Evolutionary conservation across 2,888 invertebrate genomes (phyloP).

Genomic region (Orthosia gracilis): DNA sequence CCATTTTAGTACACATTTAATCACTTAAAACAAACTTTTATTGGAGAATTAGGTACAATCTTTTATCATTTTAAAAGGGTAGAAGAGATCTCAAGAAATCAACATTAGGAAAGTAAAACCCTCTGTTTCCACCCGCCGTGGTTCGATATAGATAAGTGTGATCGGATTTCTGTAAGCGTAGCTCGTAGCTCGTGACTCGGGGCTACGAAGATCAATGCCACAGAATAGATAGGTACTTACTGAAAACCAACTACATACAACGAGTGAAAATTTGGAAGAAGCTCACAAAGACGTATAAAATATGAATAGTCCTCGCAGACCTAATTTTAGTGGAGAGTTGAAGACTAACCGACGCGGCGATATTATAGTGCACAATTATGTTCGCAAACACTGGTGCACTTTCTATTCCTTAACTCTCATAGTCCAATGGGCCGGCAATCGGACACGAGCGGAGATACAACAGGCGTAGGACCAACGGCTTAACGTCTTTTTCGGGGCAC

Average conservation of each 20-base stretch:
- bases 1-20: slow-evolving; percentile 11
- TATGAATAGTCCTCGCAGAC: too few relatives aligned
- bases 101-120: slow-evolving; percentile 26
- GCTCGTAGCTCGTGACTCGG: slow-evolving; percentile 47
- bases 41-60: slow-evolving; percentile 9
- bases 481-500: too few relatives aligned
- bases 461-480: too few relatives aligned
- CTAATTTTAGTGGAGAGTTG: too few relatives aligned
- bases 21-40: slow-evolving; percentile 22
- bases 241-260: not conserved
- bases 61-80: slow-evolving; percentile 25
- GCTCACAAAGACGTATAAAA: too few relatives aligned
- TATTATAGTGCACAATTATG: too few relatives aligned
- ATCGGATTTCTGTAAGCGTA: slow-evolving; percentile 58
- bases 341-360: too few relatives aligned
- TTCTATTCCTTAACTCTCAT: too few relatives aligned
- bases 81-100: slow-evolving; percentile 27
- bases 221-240: not conserved
- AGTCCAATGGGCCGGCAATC: too few relatives aligned
- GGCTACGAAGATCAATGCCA: slow-evolving; percentile 58
- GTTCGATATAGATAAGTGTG: slow-evolving; percentile 48
- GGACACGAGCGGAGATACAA: too few relatives aligned
- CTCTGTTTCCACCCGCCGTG: slow-evolving; percentile 26
- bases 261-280: not conserved
- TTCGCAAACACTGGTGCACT: too few relatives aligned